Base-by-base conservation (phyloP, 2,797 vertebrate species). In the Lepus oiostolus region DNA sequence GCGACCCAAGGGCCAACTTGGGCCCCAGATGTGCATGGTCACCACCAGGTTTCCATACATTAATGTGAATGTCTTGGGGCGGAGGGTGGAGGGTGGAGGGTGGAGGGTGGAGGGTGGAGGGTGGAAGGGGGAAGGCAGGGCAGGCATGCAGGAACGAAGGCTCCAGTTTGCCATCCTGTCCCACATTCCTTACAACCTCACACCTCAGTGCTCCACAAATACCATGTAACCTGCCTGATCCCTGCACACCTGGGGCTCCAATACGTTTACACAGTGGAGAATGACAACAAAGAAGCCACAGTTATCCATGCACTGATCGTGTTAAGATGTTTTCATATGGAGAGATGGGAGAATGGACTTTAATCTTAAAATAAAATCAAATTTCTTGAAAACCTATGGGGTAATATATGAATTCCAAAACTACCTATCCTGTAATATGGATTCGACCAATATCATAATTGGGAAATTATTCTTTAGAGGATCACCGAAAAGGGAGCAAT, bases 61-160 rank as follows among this genome's bases (percentile, higher is more conserved):
- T 52, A 22, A 5, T 8, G 8, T 10, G 72, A 67, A 28, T 7
- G 17, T 50, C 21, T 17, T 38, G 60, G 32, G n/a, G 75, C 10
- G 9, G 24, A 9, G 1, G 47, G 12, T 35, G 13, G 28, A 17
- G 24, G 32, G 14, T 58, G 54, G 14, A 58, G 54, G 54, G 42
- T 1, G 42, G 42, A 42, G 32, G 47, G 12, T 35, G 13, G 28
- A 17, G 24, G 32, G 14, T 58, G 54, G 14, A 58, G 54, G 54
- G 42, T 1, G 42, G n/a, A 17, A 21, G 32, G 14, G 14, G 54
- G 14, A 58, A 19, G 54, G 38, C 32, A 65, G 38, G 4, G 7
- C 3, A 17, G n/a, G n/a, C 19, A 24, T 28, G 32, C 4, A 52
- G 11, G 47, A 11, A 16, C 7, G 17, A 16, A 28, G 0, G 0